phyloP scores from a whole-genome alignment of 2,888 invertebrate genomes.

The Drosophila algonquin region DNA sequence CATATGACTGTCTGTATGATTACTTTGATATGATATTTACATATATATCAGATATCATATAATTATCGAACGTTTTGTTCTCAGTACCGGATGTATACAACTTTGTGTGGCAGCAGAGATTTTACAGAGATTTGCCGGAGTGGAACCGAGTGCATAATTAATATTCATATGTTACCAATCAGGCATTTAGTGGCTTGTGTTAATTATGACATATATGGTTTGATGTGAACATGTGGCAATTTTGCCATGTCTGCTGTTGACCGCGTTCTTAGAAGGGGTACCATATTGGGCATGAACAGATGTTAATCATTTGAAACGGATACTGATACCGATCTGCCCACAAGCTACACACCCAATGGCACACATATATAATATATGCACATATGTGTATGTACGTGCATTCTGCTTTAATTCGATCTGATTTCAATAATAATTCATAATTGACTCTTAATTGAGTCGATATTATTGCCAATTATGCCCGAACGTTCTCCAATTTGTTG shows the following conservation, averaged over 20 bases:
- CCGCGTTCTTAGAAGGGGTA: constrained; percentile 8
- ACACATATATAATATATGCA: neutral
- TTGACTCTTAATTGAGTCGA: constrained; percentile 46
- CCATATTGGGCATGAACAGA: neutral
- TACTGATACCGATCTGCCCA: neutral
- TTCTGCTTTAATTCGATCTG: constrained; percentile 36
- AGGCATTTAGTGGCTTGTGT: constrained; percentile 33
- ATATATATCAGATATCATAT: too few relatives aligned
- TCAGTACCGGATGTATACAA: too few relatives aligned
- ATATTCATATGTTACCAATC: constrained; percentile 30
- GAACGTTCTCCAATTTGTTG: constrained; percentile 38
- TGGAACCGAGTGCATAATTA: constrained; percentile 17
- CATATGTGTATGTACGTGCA: neutral
- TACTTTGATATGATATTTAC: too few relatives aligned
- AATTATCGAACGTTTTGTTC: too few relatives aligned
- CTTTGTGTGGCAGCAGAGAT: neutral
- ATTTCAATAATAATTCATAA: constrained; percentile 55
- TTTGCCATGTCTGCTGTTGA: constrained; percentile 6
- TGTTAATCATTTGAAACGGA: constrained; percentile 12
- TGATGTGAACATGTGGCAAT: constrained; percentile 6
- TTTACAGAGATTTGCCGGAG: neutral
- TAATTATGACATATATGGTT: constrained; percentile 51
- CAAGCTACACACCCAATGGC: constrained; percentile 9
- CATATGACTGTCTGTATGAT: too few relatives aligned
- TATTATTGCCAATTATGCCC: constrained; percentile 56